Conservation (phyloP, 2,797 vertebrate genomes). For the Bradypodion ventrale region DNA sequence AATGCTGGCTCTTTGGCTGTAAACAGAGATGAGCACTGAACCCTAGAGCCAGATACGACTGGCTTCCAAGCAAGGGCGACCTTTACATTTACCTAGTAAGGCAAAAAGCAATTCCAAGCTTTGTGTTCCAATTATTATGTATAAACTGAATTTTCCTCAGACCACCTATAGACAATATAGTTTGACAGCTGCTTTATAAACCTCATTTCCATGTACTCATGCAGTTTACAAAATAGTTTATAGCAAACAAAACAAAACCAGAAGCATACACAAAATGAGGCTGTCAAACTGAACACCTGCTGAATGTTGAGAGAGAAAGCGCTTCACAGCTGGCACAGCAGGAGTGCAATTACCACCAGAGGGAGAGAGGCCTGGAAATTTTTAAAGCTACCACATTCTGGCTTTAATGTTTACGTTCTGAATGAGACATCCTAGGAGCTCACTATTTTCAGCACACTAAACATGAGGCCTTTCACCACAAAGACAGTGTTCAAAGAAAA, state of each 20-base stretch:
- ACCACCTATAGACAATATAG: slow-evolving; percentile 14
- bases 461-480: slow-evolving; percentile 12
- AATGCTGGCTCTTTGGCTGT: too few species aligned
- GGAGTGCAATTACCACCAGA: slow-evolving; percentile 41
- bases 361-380: slow-evolving; percentile 37
- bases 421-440: slow-evolving; percentile 38
- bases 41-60: too few species aligned
- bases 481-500: neutral
- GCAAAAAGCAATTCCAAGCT: neutral
- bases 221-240: slow-evolving; percentile 32
- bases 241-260: slow-evolving; percentile 39
- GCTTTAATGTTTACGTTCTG: slow-evolving; percentile 44
- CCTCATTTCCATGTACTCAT: slow-evolving; percentile 35
- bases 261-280: slow-evolving; percentile 1
- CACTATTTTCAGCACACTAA: slow-evolving; percentile 27
- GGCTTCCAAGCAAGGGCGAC: too few species aligned
- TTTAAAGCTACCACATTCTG: slow-evolving; percentile 26
- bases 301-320: slow-evolving; percentile 39
- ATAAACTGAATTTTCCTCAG: slow-evolving; percentile 45
- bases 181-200: slow-evolving; percentile 46
- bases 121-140: slow-evolving; percentile 20
- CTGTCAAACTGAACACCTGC: slow-evolving; percentile 18
- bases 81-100: too few species aligned
- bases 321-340: slow-evolving; percentile 37
- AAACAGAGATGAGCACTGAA: too few species aligned